phyloP scores from a whole-genome alignment of 1,140 invertebrate genomes.

The Planococcus citri region DNA sequence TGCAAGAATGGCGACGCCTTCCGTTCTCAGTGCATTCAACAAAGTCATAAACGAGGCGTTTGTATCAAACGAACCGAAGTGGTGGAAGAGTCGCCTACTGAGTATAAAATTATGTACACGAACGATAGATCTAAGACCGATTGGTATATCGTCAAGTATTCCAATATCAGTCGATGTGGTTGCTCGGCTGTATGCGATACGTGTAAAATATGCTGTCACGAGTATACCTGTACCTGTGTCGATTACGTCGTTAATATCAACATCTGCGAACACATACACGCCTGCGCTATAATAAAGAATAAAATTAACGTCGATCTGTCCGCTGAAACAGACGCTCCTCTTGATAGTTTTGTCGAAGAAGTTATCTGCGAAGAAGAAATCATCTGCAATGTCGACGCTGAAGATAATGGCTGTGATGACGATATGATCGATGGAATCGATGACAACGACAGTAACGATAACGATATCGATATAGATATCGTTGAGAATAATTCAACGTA shows the following conservation, averaged over 20 bases:
- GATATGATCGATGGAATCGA: background rate
- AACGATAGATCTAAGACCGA: background rate
- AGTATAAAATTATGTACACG: background rate
- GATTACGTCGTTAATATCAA: conserved; percentile 2
- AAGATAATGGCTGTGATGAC: background rate
- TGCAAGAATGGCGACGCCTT: background rate
- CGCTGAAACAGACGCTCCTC: background rate
- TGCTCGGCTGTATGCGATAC: background rate
- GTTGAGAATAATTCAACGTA: background rate
- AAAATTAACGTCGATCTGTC: background rate
- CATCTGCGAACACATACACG: conserved; percentile 8
- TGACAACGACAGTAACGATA: background rate
- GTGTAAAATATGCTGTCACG: conserved; percentile 3
- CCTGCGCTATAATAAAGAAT: background rate
- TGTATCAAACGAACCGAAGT: background rate
- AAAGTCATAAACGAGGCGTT: conserved; percentile 9
- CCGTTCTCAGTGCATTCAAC: background rate
- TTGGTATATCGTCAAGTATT: background rate
- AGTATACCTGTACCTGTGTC: conserved; percentile 1
- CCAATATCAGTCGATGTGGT: background rate
- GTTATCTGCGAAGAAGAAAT: conserved; percentile 11
- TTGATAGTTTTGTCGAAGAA: conserved; percentile 5
- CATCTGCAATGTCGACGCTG: background rate
- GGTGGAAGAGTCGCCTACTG: background rate
- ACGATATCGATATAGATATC: too few species aligned